These are phyloP conservation scores for Neopelma chrysocephalum DNA, from an alignment of 2,797 vertebrate genomes.

Conservation along the genomic window DNA sequence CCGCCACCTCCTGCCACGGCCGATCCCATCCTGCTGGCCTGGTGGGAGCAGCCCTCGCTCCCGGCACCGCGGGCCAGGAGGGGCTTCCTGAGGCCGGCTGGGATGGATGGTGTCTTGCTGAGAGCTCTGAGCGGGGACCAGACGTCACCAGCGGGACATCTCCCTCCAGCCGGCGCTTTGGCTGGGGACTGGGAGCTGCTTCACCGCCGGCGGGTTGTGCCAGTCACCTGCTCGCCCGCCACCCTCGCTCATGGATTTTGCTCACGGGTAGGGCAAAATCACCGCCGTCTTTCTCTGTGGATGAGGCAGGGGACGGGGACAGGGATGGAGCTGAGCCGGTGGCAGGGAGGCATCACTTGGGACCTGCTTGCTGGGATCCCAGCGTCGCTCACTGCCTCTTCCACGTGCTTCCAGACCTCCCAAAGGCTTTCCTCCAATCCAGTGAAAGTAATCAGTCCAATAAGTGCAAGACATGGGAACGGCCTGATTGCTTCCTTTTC, in stretches of 20 bases:
- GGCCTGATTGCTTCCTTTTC: constrained; percentile 23
- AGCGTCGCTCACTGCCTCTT: background rate
- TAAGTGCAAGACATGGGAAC: background rate
- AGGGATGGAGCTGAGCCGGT: background rate
- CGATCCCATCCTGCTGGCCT: rapidly evolving
- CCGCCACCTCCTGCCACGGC: background rate
- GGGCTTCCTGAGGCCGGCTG: background rate
- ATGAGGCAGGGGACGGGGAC: background rate
- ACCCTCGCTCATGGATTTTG: background rate
- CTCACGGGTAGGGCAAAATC: background rate
- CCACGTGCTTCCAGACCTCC: background rate
- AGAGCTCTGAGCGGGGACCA: constrained; percentile 4
- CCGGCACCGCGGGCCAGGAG: rapidly evolving
- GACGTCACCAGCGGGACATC: background rate
- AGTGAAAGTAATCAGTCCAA: background rate
- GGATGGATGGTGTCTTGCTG: constrained; percentile 8
- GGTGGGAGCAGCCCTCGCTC: background rate
- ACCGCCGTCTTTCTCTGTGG: background rate
- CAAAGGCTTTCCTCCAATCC: background rate
- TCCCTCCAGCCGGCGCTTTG: background rate
- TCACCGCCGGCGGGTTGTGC: background rate
- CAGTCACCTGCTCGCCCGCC: rapidly evolving
- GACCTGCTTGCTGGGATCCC: background rate
- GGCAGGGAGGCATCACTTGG: background rate
- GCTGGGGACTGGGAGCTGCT: background rate